Percentiles rank a stretch among this genome's conserved stretches.
Evolutionary conservation across 2,888 invertebrate genomes (phyloP).

Genomic region (Polyommatus iphigenia): DNA sequence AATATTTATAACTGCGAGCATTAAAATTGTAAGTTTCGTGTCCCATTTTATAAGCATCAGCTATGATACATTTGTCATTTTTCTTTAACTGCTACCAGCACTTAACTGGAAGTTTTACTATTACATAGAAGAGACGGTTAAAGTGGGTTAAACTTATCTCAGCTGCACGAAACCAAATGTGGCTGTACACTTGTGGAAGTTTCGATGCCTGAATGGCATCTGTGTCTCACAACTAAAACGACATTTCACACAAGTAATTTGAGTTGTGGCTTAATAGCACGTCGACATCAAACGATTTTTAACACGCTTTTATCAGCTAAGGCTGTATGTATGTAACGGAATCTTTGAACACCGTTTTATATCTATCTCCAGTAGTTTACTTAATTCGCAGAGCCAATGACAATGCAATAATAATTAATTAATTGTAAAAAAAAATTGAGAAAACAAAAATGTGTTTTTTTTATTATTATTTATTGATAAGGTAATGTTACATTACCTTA

Average conservation of each 20-base stretch:
- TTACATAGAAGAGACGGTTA: slow-evolving; percentile 21
- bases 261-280: not conserved
- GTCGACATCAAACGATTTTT: too few species aligned
- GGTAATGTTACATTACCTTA: too few species aligned
- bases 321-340: too few species aligned
- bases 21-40: not conserved
- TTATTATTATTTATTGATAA: too few species aligned
- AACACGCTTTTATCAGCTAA: too few species aligned
- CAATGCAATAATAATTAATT: too few species aligned
- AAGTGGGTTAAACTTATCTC: slow-evolving; percentile 27
- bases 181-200: slow-evolving; percentile 9
- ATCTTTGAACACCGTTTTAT: too few species aligned
- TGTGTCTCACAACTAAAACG: slow-evolving; percentile 7
- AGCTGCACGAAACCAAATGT: slow-evolving; percentile 25
- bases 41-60: not conserved
- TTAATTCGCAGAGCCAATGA: too few species aligned
- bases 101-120: slow-evolving; percentile 9
- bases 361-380: too few species aligned
- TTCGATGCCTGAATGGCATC: slow-evolving; percentile 24
- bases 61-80: not conserved
- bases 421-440: too few species aligned
- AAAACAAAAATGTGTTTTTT: too few species aligned
- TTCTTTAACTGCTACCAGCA: not conserved
- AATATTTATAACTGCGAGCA: not conserved
- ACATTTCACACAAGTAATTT: not conserved